A percentile compares a stretch with the other conserved stretches of the same genome.
These are phyloP conservation scores for Aphelenchoides besseyi DNA, from an alignment of 1,140 invertebrate genomes.

Conservation along the genomic window DNA sequence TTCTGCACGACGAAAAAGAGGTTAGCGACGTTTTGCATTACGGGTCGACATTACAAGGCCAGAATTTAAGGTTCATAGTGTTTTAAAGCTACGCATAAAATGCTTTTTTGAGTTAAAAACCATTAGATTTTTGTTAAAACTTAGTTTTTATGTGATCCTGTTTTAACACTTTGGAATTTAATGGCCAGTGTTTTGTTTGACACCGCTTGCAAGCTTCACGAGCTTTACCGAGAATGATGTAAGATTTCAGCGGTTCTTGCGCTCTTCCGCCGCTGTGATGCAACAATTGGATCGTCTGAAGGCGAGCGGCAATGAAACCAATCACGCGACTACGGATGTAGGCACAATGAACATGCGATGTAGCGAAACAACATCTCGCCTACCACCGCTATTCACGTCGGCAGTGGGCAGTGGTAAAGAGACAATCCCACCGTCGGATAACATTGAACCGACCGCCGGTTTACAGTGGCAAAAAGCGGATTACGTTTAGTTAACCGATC, in stretches of 20 bases:
- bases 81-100: not conserved
- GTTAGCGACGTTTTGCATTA: constrained; percentile 1
- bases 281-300: constrained; percentile 13
- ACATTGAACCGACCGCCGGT: not conserved
- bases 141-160: not conserved
- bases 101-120: not conserved
- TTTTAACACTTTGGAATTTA: not conserved
- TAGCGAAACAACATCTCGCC: not conserved
- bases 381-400: constrained; percentile 9
- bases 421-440: constrained; percentile 14
- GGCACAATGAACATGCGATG: not conserved
- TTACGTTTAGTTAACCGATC: constrained; percentile 11
- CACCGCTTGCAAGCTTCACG: not conserved
- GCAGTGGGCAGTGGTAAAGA: constrained; percentile 17
- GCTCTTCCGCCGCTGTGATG: constrained; percentile 15
- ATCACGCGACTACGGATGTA: not conserved
- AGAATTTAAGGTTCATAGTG: not conserved
- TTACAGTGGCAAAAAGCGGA: constrained; percentile 20
- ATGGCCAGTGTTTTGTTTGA: not conserved
- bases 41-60: not conserved
- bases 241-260: constrained; percentile 22
- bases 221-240: not conserved
- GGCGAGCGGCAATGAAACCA: not conserved
- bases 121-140: not conserved
- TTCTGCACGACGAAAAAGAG: constrained; percentile 24